Evolutionary conservation across 2,797 vertebrate genomes (phyloP).

Genomic region (Sandelia bainsii): DNA sequence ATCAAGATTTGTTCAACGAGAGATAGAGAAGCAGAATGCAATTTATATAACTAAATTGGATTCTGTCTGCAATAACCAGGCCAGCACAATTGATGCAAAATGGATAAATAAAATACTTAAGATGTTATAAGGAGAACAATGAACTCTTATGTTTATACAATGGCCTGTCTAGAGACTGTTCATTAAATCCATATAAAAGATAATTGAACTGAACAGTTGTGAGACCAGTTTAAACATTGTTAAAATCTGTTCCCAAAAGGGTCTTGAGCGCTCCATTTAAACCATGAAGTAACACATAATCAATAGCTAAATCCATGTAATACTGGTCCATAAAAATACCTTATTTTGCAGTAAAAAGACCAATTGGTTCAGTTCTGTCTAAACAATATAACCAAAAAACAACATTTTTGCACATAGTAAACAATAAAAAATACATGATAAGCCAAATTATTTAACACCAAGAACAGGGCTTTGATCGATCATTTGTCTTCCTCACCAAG

Average conservation of each 20-base stretch:
- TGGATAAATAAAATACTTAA: conserved; percentile 24
- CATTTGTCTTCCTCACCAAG: not conserved
- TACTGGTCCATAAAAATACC: not conserved
- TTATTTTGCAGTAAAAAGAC: conserved; percentile 9
- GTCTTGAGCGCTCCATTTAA: conserved; percentile 31
- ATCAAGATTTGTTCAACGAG: not conserved
- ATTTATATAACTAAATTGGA: conserved; percentile 11
- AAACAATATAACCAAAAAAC: not conserved
- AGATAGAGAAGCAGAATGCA: not conserved
- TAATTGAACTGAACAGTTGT: conserved; percentile 19
- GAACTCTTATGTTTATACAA: conserved; percentile 16
- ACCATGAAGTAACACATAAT: conserved; percentile 33
- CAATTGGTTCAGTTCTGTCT: conserved; percentile 1
- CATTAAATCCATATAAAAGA: conserved; percentile 43
- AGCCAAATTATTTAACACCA: conserved; percentile 12
- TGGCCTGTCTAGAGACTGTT: conserved; percentile 27
- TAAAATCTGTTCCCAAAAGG: conserved; percentile 14
- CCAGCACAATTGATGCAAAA: not conserved
- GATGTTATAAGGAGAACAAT: conserved; percentile 10
- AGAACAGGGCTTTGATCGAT: conserved; percentile 3
- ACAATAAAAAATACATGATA: not conserved
- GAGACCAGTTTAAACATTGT: conserved; percentile 31
- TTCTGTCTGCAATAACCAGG: not conserved
- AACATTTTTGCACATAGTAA: conserved; percentile 1
- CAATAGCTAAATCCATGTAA: conserved; percentile 20